phyloP scores from a whole-genome alignment of 2,888 invertebrate genomes.

The Perdita meconis region DNA sequence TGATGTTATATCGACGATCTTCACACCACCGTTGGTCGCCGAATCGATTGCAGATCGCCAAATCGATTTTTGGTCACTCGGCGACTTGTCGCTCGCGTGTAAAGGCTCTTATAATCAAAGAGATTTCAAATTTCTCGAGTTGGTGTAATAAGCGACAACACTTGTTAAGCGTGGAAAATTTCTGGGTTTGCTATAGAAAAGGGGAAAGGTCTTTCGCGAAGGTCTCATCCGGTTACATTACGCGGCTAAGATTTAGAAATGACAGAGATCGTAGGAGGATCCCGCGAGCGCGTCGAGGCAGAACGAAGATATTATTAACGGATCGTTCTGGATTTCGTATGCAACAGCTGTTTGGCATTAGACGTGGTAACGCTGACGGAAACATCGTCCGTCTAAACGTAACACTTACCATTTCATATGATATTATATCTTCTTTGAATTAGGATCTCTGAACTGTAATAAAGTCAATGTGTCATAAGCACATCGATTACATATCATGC shows the following conservation, averaged over 20 bases:
- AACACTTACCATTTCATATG: slow-evolving; percentile 37
- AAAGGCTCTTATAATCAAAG: too few species aligned
- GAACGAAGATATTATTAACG: slow-evolving; percentile 67
- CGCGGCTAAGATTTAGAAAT: slow-evolving; percentile 1
- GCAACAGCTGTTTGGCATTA: slow-evolving; percentile 63
- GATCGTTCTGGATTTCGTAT: slow-evolving; percentile 54
- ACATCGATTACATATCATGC: not conserved
- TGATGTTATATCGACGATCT: too few species aligned
- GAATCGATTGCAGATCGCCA: too few species aligned
- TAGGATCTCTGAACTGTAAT: slow-evolving; percentile 3
- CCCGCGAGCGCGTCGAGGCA: slow-evolving; percentile 26
- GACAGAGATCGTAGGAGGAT: slow-evolving; percentile 28
- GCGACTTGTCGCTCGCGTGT: too few species aligned
- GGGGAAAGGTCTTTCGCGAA: too few species aligned
- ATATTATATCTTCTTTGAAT: slow-evolving; percentile 41
- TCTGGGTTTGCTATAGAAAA: too few species aligned
- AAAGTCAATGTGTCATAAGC: not conserved
- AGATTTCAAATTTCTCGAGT: too few species aligned
- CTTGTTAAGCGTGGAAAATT: too few species aligned
- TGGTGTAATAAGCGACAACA: too few species aligned
- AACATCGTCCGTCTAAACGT: slow-evolving; percentile 50
- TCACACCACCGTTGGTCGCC: too few species aligned
- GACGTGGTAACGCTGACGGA: slow-evolving; percentile 58
- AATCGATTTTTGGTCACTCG: too few species aligned
- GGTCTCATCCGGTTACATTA: not conserved